Conservation (phyloP, 1,140 invertebrate genomes). For the Scaptomyza hsui region DNA sequence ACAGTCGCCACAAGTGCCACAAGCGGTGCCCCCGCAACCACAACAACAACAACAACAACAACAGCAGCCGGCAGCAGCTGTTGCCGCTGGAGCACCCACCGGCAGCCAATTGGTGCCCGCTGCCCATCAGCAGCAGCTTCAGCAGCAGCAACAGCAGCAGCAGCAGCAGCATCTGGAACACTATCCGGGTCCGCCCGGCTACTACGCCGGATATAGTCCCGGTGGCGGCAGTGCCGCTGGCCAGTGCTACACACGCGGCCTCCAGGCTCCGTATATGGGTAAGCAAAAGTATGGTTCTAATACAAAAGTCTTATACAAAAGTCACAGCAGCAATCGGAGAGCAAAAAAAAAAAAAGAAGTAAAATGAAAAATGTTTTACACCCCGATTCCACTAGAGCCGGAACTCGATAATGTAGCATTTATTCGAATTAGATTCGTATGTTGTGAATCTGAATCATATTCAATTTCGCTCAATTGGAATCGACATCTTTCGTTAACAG, state of each 20-base stretch:
- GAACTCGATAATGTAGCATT: too few relatives aligned
- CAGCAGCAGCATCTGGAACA: constrained; percentile 82
- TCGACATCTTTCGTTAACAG: too few relatives aligned
- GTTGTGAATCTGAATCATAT: too few relatives aligned
- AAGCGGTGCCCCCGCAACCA: constrained; percentile 36
- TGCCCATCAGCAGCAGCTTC: constrained; percentile 51
- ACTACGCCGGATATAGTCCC: constrained; percentile 88
- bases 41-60: constrained; percentile 24
- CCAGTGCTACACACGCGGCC: constrained; percentile 87
- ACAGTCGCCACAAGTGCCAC: constrained; percentile 37
- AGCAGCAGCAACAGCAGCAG: constrained; percentile 42
- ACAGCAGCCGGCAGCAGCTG: constrained; percentile 41
- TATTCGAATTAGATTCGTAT: too few relatives aligned
- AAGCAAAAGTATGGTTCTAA: constrained; percentile 84
- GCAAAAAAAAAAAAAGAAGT: too few relatives aligned
- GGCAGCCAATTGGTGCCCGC: constrained; percentile 38
- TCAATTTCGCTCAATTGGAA: too few relatives aligned
- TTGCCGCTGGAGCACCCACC: too few relatives aligned
- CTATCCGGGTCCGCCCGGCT: constrained; percentile 86
- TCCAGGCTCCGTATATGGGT: constrained; percentile 89
- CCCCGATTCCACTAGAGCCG: too few relatives aligned
- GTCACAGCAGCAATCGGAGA: too few relatives aligned
- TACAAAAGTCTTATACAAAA: not conserved
- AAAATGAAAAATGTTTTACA: too few relatives aligned
- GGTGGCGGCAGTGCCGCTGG: constrained; percentile 85